phyloP scores from a whole-genome alignment of 2,113 vertebrate genomes.

The Numida meleagris region DNA sequence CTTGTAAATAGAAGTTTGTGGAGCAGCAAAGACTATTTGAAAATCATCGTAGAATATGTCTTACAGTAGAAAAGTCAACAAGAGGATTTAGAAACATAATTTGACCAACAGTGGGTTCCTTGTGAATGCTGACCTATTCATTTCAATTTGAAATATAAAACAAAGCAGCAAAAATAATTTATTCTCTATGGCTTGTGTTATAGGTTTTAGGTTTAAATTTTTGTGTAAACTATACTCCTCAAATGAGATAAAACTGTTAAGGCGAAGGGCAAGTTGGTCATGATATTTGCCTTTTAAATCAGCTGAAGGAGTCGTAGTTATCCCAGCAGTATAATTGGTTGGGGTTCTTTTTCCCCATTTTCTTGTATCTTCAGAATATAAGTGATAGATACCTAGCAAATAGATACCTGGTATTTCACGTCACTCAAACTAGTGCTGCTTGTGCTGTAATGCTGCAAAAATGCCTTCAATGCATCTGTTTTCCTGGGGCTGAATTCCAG shows the following conservation, averaged over 20 bases:
- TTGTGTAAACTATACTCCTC: neutral
- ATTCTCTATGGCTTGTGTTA: neutral
- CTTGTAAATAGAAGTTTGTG: neutral
- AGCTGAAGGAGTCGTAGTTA: conserved; percentile 21
- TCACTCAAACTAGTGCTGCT: neutral
- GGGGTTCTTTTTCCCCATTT: fast-evolving
- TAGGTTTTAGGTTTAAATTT: neutral
- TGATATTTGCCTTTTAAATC: neutral
- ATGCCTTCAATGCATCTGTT: neutral
- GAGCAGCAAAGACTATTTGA: neutral
- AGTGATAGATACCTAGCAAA: neutral
- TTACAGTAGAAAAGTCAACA: neutral
- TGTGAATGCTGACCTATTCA: neutral
- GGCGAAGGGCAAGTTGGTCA: neutral
- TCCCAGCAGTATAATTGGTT: neutral
- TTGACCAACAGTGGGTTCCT: neutral
- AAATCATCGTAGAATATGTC: neutral
- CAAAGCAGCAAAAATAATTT: neutral
- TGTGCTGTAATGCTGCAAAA: conserved; percentile 13
- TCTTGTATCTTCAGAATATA: neutral
- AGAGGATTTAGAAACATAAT: neutral
- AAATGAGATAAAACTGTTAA: neutral
- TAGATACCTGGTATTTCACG: neutral
- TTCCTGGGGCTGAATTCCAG: conserved; percentile 52
- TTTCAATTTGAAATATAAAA: neutral